Conservation (phyloP, 2,113 vertebrate genomes). For the Oryzias javanicus region DNA sequence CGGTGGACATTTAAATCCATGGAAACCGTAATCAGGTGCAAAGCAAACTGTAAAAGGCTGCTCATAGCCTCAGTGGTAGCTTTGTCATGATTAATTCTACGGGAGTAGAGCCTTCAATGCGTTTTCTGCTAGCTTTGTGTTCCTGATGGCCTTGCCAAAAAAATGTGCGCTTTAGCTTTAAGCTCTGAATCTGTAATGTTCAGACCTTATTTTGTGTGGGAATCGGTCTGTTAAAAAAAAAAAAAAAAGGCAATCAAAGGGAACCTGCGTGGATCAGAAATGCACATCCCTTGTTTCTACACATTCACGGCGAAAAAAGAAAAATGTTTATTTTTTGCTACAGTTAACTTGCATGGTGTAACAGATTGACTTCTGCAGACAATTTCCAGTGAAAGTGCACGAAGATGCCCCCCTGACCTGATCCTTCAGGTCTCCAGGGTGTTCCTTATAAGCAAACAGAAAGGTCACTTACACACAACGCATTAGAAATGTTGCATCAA, state of each 20-base stretch:
- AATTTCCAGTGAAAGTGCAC: constrained; percentile 17
- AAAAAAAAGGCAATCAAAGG: constrained; percentile 55
- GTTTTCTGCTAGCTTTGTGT: constrained; percentile 40
- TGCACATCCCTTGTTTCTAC: constrained; percentile 31
- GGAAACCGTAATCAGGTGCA: constrained; percentile 37
- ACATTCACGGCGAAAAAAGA: constrained; percentile 43
- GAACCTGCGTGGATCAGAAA: constrained; percentile 53
- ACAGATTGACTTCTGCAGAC: constrained; percentile 20
- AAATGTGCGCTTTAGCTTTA: constrained; percentile 61
- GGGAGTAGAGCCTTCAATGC: constrained; percentile 49
- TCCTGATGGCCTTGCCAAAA: constrained; percentile 63
- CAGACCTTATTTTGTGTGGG: constrained; percentile 51
- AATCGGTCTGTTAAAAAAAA: constrained; percentile 52
- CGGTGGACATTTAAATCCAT: constrained; percentile 52
- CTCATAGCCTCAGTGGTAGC: constrained; percentile 27
- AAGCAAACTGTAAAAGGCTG: constrained; percentile 22
- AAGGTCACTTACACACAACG: constrained; percentile 29
- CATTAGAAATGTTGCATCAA: constrained; percentile 48
- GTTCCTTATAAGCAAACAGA: constrained; percentile 19
- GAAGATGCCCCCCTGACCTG: neutral
- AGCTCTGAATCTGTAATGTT: constrained; percentile 64
- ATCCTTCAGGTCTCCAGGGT: constrained; percentile 1
- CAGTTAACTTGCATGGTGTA: constrained; percentile 22
- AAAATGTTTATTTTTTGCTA: constrained; percentile 44
- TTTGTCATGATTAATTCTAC: constrained; percentile 63